These are phyloP conservation scores for Cremastinae sp. DNA, from an alignment of 2,888 invertebrate species.

Conservation along the genomic window DNA sequence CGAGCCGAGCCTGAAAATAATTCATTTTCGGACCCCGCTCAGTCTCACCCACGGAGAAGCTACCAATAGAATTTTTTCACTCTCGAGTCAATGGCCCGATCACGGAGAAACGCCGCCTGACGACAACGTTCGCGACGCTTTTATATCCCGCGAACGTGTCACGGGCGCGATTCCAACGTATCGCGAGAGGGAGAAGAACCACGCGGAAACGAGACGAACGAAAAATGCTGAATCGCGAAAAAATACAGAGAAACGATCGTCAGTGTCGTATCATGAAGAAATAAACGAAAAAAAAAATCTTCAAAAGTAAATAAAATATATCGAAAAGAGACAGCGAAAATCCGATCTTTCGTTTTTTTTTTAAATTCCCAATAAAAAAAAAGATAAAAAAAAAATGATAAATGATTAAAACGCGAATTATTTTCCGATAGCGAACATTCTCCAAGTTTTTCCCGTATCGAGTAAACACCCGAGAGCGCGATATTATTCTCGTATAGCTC, in stretches of 20 bases:
- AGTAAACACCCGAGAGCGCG: too few species aligned
- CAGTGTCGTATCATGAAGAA: too few species aligned
- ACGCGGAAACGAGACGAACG: too few species aligned
- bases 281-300: too few species aligned
- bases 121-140: conserved; percentile 49
- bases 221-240: neutral
- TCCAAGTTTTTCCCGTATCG: neutral
- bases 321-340: conserved; percentile 5
- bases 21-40: conserved; percentile 4
- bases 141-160: conserved; percentile 7
- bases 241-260: neutral
- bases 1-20: conserved; percentile 1
- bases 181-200: too few species aligned
- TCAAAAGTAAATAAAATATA: too few species aligned
- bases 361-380: neutral
- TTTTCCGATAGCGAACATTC: neutral
- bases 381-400: neutral
- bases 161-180: neutral
- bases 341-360: neutral
- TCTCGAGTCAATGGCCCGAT: conserved; percentile 57
- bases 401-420: too few species aligned
- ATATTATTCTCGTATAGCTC: too few species aligned
- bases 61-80: too few species aligned
- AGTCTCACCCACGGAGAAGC: too few species aligned
- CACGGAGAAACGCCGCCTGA: conserved; percentile 57